These are phyloP conservation scores for Melospiza georgiana DNA, from an alignment of 2,113 vertebrate genomes.

Conservation along the genomic window DNA sequence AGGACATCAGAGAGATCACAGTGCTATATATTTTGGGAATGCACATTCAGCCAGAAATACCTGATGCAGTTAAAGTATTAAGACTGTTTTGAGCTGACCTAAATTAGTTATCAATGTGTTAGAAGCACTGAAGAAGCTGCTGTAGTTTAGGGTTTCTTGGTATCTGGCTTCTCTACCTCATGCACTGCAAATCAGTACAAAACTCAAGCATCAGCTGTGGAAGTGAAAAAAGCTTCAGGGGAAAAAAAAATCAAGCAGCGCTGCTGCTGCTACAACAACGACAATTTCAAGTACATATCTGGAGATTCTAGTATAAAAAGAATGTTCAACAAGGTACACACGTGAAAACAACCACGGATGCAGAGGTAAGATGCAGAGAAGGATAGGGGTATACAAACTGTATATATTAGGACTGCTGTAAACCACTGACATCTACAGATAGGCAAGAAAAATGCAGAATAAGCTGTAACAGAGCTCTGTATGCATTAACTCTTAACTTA, in stretches of 20 bases:
- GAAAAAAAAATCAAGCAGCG: neutral
- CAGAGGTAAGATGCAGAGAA: neutral
- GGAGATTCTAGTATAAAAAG: neutral
- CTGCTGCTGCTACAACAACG: neutral
- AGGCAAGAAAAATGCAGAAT: constrained; percentile 57
- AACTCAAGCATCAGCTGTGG: neutral
- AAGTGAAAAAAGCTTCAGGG: neutral
- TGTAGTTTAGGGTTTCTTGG: neutral
- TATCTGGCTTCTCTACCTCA: neutral
- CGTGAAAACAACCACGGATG: neutral
- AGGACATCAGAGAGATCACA: neutral
- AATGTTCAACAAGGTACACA: neutral
- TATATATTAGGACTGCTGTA: constrained; percentile 25
- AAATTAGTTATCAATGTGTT: neutral
- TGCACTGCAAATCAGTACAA: neutral
- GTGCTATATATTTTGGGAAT: neutral
- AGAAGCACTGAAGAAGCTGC: neutral
- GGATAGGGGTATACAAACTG: neutral
- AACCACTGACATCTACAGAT: constrained; percentile 67
- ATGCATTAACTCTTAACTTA: neutral
- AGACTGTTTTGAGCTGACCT: neutral
- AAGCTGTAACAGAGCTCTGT: neutral
- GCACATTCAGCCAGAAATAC: neutral
- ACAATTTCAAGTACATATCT: neutral
- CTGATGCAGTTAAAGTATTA: neutral